Percentiles rank a stretch among this genome's conserved stretches.
phyloP scores from a whole-genome alignment of 2,888 invertebrate species.

The Minunthozetes semirufus region DNA sequence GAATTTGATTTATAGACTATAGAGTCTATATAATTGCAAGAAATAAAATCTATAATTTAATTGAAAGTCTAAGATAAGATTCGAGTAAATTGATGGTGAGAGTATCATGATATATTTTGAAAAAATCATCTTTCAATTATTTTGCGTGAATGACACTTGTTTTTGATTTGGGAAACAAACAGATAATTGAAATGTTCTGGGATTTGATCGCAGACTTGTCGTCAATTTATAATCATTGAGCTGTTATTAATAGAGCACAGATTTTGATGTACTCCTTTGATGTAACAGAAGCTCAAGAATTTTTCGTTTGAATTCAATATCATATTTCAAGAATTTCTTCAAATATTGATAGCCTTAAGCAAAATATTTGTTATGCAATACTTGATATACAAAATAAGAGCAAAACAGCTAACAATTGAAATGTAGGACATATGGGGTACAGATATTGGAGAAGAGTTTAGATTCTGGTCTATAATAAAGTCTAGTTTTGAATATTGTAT shows the following conservation, averaged over 20 bases:
- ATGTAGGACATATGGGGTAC: conserved; percentile 26
- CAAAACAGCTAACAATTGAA: conserved; percentile 16
- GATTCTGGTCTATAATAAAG: neutral
- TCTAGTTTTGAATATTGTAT: neutral
- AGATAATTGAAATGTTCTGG: neutral
- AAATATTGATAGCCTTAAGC: conserved; percentile 21
- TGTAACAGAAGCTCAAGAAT: conserved; percentile 26
- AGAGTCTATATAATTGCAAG: too few species aligned
- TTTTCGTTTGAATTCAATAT: conserved; percentile 22
- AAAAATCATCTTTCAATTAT: too few species aligned
- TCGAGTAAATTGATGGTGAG: too few species aligned
- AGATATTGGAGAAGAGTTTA: neutral
- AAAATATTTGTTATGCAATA: conserved; percentile 25
- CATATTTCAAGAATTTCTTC: conserved; percentile 22
- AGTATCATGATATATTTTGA: too few species aligned
- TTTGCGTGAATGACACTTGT: too few species aligned
- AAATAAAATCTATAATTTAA: too few species aligned
- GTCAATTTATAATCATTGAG: conserved; percentile 29
- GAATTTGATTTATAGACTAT: too few species aligned
- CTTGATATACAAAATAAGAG: neutral
- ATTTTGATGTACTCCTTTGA: too few species aligned
- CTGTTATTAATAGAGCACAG: conserved; percentile 26
- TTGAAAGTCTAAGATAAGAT: too few species aligned
- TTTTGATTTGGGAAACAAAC: too few species aligned
- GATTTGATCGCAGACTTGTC: neutral